phyloP scores from a whole-genome alignment of 2,113 vertebrate genomes.

The Castor canadensis region DNA sequence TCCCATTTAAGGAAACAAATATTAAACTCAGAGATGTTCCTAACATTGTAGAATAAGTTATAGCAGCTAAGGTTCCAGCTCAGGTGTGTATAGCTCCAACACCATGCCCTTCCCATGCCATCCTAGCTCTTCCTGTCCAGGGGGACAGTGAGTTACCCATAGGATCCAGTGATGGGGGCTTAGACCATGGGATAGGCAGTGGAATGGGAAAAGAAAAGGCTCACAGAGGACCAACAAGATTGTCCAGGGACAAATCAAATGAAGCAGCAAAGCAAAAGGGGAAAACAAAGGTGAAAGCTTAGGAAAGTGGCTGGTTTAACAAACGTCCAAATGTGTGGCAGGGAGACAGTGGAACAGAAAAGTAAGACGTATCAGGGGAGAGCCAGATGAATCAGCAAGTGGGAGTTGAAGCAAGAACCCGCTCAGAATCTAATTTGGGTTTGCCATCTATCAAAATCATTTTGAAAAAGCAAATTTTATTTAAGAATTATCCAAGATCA shows the following conservation, averaged over 20 bases:
- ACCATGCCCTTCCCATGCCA: accelerated
- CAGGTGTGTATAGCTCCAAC: too few species aligned
- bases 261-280: neutral
- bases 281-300: neutral
- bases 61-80: neutral
- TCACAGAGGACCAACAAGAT: neutral
- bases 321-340: too few species aligned
- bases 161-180: too few species aligned
- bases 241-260: neutral
- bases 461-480: neutral
- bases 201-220: neutral
- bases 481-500: neutral
- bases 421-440: neutral
- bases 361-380: neutral
- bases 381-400: neutral
- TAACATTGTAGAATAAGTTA: neutral
- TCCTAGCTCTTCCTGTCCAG: neutral
- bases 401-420: too few species aligned
- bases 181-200: neutral
- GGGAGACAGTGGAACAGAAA: too few species aligned
- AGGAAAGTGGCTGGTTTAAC: too few species aligned
- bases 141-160: accelerated
- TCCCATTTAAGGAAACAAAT: neutral
- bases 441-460: neutral
- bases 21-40: neutral